These are phyloP conservation scores for Acanthurus leucopareius DNA, from an alignment of 2,797 vertebrate species.

Conservation along the genomic window DNA sequence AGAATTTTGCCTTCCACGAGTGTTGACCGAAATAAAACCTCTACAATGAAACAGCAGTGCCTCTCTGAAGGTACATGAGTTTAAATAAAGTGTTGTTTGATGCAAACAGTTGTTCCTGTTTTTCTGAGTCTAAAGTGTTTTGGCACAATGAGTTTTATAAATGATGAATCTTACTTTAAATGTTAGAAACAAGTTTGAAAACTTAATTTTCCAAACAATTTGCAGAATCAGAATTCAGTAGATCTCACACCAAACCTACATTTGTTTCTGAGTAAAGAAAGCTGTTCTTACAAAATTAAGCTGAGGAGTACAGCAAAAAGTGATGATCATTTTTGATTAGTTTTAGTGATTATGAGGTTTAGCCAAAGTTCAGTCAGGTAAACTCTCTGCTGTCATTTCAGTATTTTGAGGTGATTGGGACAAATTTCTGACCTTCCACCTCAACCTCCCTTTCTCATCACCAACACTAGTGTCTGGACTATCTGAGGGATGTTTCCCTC, in stretches of 20 bases:
- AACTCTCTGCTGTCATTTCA: no score
- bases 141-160: constrained; percentile 15
- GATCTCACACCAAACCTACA: constrained; percentile 31
- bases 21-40: constrained; percentile 15
- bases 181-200: constrained; percentile 33
- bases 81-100: neutral
- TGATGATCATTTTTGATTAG: no score
- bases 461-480: no score
- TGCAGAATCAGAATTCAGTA: constrained; percentile 42
- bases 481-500: no score
- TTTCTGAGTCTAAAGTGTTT: constrained; percentile 10
- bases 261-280: constrained; percentile 27
- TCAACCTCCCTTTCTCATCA: no score
- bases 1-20: neutral
- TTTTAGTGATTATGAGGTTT: no score
- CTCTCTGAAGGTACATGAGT: constrained; percentile 15
- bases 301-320: no score
- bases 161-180: constrained; percentile 19
- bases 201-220: constrained; percentile 10
- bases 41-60: constrained; percentile 11
- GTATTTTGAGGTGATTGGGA: no score
- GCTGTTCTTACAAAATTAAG: constrained; percentile 34
- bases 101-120: no score
- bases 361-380: no score
- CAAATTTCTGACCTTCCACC: no score